Base-by-base conservation (phyloP, 2,888 invertebrate genomes). In the Synanthedon myopaeformis region DNA sequence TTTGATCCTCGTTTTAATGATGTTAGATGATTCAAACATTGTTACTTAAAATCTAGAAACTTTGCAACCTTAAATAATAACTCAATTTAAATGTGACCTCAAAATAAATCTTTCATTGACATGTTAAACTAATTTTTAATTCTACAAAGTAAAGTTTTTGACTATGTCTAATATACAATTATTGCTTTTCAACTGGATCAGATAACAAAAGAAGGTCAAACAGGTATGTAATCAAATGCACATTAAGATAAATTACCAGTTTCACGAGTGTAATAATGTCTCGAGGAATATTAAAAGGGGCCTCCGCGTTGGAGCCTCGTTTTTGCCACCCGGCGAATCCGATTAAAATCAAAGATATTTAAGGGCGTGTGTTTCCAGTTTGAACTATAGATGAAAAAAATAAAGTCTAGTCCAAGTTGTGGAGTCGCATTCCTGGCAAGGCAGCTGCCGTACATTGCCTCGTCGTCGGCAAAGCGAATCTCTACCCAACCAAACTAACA, bases 351-450 rank as follows among this genome's bases (percentile, higher is more conserved):
- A 17, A 12, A 17, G 49, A 57, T 54, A 45, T 56, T 62, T 61
- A 62, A 60, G 60, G 61, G 61, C 61, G 60, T 58, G 60, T 61
- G 61, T n/a, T 69, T 70, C 80, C 75, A 71, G 75, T 76, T 77
- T 69, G 62, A 65, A 65, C 66, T 66, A 68, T 69, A 66, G 69
- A 72, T 65, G 74, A 69, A 76, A 75, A 49, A 79, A 78, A 76
- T 74, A 76, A 58, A 61, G 65, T 63, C 61, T 60, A 67, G 66
- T 62, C 63, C 67, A 79, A 78, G 74, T 82, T 75, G 83, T 68
- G 67, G 66, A 62, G 62, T 82, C 64, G 72, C 85, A 86, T 86
- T 86, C 85, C 82, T 77, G 61, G 66, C 70, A 72, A 75, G 73
- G 70, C 70, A 74, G 63, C 58, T 60, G 63, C 58, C 64, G 67